Evolutionary conservation across 2,113 vertebrate genomes (phyloP), one percentile per base, ranked within the genome.

Genomic region (Erythrolamprus reginae): DNA sequence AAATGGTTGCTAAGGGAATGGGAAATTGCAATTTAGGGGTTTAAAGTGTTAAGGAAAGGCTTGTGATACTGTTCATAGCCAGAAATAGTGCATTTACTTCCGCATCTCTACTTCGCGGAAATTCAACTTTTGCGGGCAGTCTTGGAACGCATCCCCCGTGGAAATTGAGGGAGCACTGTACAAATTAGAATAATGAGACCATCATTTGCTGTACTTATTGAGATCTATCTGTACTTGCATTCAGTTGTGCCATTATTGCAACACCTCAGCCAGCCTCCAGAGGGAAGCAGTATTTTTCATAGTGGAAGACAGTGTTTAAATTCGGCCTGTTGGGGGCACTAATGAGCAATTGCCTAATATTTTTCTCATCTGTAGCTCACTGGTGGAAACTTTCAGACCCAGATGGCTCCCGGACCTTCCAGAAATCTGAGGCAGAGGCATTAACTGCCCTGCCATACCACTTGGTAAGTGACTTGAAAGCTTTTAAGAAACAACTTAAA

Each of bases 321-420:
- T n/a, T 45, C 24, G 24, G 28, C 15, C 70, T 82, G 23, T 38
- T 2, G 8, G 3, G n/a, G 5, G 28, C 28, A n/a, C 8, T 86
- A 51, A 82, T 48, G 10, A 89, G 26, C 23, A 33, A 10, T 82
- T 56, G 28, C 23, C 8, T 56, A 47, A 17, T 90, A 12, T 15
- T 56, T 58, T 51, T 61, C 3, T 28, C 53, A 28, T 70, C 5
- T 85, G 48, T 86, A 97, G 96, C 95, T 94, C 96, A 98, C 65
- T 96, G 98, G 90, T 98, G 98, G 98, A 96, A 95, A 10, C 94
- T 92, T 0, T 97, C 97, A 1, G 97, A 98, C 93, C 96, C 97
- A 2, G 95, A 96, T 48, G 97, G 95, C 12, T 93, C 94, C 0
- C 93, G 96, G 24, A 97, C 95, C 45, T 98, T 98, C 94, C 96